Percentiles rank a stretch among this genome's conserved stretches.
phyloP scores from a whole-genome alignment of 2,797 vertebrate species.

The Dipus sagitta region DNA sequence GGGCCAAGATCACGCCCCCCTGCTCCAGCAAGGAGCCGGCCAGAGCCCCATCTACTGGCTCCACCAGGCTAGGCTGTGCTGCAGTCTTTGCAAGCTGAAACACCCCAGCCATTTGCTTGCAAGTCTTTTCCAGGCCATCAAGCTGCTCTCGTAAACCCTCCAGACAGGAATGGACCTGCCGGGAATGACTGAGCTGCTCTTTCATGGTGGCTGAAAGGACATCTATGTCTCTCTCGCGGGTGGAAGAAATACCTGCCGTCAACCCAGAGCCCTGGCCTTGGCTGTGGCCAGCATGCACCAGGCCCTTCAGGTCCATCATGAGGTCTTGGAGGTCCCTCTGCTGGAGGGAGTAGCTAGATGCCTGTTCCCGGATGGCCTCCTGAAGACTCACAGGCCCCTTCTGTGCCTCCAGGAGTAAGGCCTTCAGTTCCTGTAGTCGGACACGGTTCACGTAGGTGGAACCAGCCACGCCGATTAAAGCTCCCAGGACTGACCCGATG shows the following conservation, averaged over 20 bases:
- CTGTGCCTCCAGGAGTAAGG: slow-evolving; percentile 95
- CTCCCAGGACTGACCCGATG: slow-evolving; percentile 95
- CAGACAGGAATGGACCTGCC: slow-evolving; percentile 89
- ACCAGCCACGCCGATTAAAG: slow-evolving; percentile 97
- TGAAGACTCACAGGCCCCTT: slow-evolving; percentile 96
- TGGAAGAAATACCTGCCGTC: slow-evolving; percentile 64
- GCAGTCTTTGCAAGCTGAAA: slow-evolving; percentile 87
- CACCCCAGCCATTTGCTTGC: slow-evolving; percentile 87
- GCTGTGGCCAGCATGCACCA: slow-evolving; percentile 83
- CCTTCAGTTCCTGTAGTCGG: slow-evolving; percentile 95
- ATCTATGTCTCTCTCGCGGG: slow-evolving; percentile 80
- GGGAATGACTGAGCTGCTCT: slow-evolving; percentile 89
- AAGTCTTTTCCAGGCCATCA: slow-evolving; percentile 88
- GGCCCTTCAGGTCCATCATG: slow-evolving; percentile 89
- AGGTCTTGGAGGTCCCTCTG: slow-evolving; percentile 92
- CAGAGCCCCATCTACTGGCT: slow-evolving; percentile 64
- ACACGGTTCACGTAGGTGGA: slow-evolving; percentile 97
- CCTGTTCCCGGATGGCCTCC: slow-evolving; percentile 95
- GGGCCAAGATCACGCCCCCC: slow-evolving; percentile 87
- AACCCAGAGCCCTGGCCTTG: slow-evolving; percentile 58
- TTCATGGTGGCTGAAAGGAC: slow-evolving; percentile 87
- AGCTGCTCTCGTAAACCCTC: slow-evolving; percentile 90
- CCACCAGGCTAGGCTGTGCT: slow-evolving; percentile 74
- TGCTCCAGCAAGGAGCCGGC: slow-evolving; percentile 76
- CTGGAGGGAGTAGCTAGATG: slow-evolving; percentile 92